A percentile compares a stretch with the other conserved stretches of the same genome.
phyloP scores from a whole-genome alignment of 2,888 invertebrate species.

The Lydus trimaculatus region DNA sequence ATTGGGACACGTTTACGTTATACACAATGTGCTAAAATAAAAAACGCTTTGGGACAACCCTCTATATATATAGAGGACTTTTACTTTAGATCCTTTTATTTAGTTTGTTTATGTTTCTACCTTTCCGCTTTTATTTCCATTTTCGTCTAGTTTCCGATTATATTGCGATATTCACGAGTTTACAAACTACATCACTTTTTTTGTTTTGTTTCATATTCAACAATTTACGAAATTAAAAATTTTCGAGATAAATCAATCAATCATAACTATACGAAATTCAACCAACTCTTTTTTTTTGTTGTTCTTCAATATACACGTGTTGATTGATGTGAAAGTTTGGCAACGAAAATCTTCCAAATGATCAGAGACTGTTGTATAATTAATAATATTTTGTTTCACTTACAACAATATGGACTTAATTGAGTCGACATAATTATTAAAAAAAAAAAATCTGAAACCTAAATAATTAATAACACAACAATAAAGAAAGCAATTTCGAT shows the following conservation, averaged over 20 bases:
- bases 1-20: background rate
- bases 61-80: background rate
- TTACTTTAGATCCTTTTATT: background rate
- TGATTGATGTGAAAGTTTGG: conserved; percentile 2
- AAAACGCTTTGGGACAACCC: background rate
- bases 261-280: background rate
- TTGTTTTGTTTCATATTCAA: background rate
- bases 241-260: background rate
- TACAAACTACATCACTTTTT: background rate
- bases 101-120: background rate
- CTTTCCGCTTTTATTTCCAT: background rate
- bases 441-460: background rate
- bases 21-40: background rate
- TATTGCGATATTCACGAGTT: background rate
- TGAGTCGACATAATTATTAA: background rate
- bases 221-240: background rate
- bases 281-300: background rate
- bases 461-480: background rate
- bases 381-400: conserved; percentile 1
- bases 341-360: background rate
- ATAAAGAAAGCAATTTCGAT: background rate
- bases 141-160: background rate
- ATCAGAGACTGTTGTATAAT: background rate
- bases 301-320: background rate
- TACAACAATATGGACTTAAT: background rate